phyloP scores from a whole-genome alignment of 2,888 invertebrate species.

The Lepidochitona cinerea region DNA sequence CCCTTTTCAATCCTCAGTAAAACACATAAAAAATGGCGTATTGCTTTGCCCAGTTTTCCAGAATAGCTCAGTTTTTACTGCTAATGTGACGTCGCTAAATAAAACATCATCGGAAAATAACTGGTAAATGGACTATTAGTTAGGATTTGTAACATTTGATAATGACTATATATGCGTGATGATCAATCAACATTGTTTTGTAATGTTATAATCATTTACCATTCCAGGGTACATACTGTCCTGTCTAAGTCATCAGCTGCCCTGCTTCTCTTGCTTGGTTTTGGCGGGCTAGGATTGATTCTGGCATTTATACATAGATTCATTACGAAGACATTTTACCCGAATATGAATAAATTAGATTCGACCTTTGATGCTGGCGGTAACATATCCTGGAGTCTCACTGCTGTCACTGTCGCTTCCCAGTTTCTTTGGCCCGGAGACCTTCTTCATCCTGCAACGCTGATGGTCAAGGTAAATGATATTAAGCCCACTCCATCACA shows the following conservation, averaged over 20 bases:
- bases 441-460: constrained; percentile 15
- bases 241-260: not conserved
- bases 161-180: too few species aligned
- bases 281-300: not conserved
- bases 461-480: constrained; percentile 17
- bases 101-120: too few species aligned
- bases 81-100: too few species aligned
- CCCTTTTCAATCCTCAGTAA: too few species aligned
- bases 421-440: constrained; percentile 28
- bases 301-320: not conserved
- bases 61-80: too few species aligned
- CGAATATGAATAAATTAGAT: not conserved
- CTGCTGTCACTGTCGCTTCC: constrained; percentile 29
- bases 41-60: too few species aligned
- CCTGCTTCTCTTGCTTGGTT: not conserved
- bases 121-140: too few species aligned
- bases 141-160: too few species aligned
- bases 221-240: not conserved
- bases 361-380: constrained; percentile 26
- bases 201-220: not conserved
- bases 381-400: constrained; percentile 25
- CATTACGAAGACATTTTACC: not conserved
- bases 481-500: not conserved
- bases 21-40: too few species aligned
- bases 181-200: too few species aligned